phyloP scores from a whole-genome alignment of 2,888 invertebrate genomes.

The Caenorhabditis auriculariae region DNA sequence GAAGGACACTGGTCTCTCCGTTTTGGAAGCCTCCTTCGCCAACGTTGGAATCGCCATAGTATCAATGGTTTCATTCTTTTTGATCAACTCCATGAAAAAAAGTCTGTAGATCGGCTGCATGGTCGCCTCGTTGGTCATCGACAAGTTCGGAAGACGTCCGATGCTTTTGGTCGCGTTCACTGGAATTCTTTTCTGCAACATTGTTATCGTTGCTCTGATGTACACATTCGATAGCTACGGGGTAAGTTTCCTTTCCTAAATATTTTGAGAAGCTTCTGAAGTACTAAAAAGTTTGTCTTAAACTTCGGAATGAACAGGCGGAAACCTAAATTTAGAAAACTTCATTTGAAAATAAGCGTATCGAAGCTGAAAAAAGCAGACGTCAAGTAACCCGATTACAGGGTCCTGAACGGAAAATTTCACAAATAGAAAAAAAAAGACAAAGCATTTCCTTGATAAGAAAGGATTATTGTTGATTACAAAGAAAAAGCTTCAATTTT shows the following conservation, averaged over 20 bases:
- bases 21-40: constrained; percentile 44
- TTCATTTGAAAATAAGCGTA: too few species aligned
- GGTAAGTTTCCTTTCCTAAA: constrained; percentile 15
- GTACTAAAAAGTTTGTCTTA: too few species aligned
- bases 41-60: constrained; percentile 48
- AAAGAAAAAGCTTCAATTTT: background rate
- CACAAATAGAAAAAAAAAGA: too few species aligned
- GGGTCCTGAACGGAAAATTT: too few species aligned
- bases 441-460: background rate
- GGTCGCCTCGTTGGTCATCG: constrained; percentile 43
- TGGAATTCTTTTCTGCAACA: constrained; percentile 35
- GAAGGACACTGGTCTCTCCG: constrained; percentile 39
- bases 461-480: background rate
- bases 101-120: constrained; percentile 36
- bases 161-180: constrained; percentile 38
- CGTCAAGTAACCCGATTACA: too few species aligned
- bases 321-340: too few species aligned
- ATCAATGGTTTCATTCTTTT: constrained; percentile 37
- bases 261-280: background rate
- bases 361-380: too few species aligned
- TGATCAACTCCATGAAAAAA: constrained; percentile 1
- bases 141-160: constrained; percentile 52
- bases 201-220: constrained; percentile 38
- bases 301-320: too few species aligned
- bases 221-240: constrained; percentile 34